Evolutionary conservation across 2,797 vertebrate genomes (phyloP).

Genomic region (Cirrhinus molitorella): DNA sequence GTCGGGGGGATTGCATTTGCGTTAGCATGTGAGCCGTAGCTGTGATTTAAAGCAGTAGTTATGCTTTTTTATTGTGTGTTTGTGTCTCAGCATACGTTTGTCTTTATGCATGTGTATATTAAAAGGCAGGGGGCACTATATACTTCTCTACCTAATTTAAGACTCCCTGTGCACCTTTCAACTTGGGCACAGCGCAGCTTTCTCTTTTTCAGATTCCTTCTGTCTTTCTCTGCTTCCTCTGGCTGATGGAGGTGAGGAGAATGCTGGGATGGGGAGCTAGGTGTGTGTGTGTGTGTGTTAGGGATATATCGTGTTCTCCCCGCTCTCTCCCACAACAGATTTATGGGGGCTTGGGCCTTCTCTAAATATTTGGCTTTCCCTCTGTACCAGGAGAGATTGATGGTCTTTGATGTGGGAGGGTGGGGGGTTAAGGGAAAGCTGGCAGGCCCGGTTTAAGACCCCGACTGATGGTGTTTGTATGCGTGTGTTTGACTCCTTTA

Average conservation of each 20-base stretch:
- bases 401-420: slow-evolving; percentile 80
- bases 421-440: slow-evolving; percentile 64
- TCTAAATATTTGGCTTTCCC: slow-evolving; percentile 88
- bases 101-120: slow-evolving; percentile 50
- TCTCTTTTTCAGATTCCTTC: not conserved
- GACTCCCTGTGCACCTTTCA: slow-evolving; percentile 33
- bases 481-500: slow-evolving; percentile 31
- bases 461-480: slow-evolving; percentile 42
- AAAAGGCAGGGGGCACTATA: slow-evolving; percentile 61
- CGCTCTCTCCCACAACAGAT: slow-evolving; percentile 80
- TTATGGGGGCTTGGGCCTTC: slow-evolving; percentile 84
- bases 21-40: slow-evolving; percentile 45
- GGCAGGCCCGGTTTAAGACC: slow-evolving; percentile 65
- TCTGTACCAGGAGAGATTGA: slow-evolving; percentile 83
- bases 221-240: slow-evolving; percentile 60
- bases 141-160: slow-evolving; percentile 42
- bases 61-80: slow-evolving; percentile 55
- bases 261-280: slow-evolving; percentile 70
- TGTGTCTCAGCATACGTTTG: slow-evolving; percentile 44
- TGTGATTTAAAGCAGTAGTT: slow-evolving; percentile 52
- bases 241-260: slow-evolving; percentile 73
- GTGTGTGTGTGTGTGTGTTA: slow-evolving; percentile 60
- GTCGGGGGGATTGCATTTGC: slow-evolving; percentile 30
- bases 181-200: slow-evolving; percentile 15
- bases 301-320: slow-evolving; percentile 76